These are phyloP conservation scores for Lithophane socia DNA, from an alignment of 2,888 invertebrate species.

Conservation along the genomic window DNA sequence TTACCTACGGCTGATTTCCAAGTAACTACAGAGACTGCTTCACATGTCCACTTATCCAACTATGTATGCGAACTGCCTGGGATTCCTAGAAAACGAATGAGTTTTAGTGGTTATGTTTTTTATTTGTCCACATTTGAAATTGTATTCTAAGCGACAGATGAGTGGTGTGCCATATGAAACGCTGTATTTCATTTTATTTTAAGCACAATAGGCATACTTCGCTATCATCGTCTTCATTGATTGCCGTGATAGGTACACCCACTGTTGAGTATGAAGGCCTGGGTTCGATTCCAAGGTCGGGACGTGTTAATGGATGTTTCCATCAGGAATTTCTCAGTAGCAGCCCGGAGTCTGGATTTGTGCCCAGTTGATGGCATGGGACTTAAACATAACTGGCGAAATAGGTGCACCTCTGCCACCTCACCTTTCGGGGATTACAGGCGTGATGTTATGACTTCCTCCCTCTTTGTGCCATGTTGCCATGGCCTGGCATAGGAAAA, in stretches of 20 bases:
- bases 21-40: background rate
- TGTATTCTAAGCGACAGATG: background rate
- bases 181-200: background rate
- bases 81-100: constrained; percentile 4
- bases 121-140: background rate
- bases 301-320: no score
- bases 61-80: background rate
- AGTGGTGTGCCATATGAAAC: background rate
- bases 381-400: background rate
- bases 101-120: background rate
- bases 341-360: background rate
- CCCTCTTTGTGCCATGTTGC: background rate
- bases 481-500: background rate
- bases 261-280: no score
- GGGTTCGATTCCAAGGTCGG: background rate
- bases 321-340: background rate
- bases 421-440: background rate
- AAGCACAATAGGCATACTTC: background rate
- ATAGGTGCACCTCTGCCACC: background rate
- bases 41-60: background rate
- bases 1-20: background rate
- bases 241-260: background rate
- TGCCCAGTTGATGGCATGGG: background rate
- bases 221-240: background rate
- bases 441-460: background rate